A percentile compares a stretch with the other conserved stretches of the same genome.
Conservation (phyloP, 2,113 vertebrate species). For the Rostratula benghalensis region DNA sequence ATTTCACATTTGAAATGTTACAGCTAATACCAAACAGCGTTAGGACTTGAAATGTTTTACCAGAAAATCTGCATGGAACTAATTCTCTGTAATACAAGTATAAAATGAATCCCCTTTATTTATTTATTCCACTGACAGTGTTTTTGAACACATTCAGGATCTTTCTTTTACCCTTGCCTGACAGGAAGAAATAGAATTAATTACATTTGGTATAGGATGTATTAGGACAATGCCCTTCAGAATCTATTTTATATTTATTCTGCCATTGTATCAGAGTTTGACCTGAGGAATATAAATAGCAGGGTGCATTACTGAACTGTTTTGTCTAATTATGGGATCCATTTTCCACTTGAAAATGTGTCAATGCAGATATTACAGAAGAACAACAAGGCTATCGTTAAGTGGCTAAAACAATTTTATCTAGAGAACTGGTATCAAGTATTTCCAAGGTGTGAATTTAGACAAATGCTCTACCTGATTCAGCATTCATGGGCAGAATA, state of each 20-base stretch:
- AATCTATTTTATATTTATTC: neutral
- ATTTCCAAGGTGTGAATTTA: neutral
- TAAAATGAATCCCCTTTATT: neutral
- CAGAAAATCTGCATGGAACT: neutral
- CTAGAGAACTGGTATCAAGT: neutral
- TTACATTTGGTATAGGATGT: neutral
- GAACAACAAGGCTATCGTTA: neutral
- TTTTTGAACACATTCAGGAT: neutral
- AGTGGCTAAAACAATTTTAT: neutral
- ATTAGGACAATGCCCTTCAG: neutral
- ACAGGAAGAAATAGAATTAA: neutral
- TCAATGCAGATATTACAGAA: neutral
- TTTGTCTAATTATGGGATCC: neutral
- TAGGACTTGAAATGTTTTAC: neutral
- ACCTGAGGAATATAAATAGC: conserved; percentile 12
- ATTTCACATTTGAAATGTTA: neutral
- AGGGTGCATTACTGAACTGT: neutral
- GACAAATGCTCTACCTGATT: neutral
- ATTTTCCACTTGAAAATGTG: neutral
- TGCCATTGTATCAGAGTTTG: neutral
- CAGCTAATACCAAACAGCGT: neutral
- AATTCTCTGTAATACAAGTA: neutral
- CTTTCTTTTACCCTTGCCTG: neutral
- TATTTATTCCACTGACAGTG: neutral
- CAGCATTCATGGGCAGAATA: neutral